Evolutionary conservation across 2,888 invertebrate species (phyloP), one percentile per base, ranked within the genome.

Genomic region (Leptura quadrifasciata): DNA sequence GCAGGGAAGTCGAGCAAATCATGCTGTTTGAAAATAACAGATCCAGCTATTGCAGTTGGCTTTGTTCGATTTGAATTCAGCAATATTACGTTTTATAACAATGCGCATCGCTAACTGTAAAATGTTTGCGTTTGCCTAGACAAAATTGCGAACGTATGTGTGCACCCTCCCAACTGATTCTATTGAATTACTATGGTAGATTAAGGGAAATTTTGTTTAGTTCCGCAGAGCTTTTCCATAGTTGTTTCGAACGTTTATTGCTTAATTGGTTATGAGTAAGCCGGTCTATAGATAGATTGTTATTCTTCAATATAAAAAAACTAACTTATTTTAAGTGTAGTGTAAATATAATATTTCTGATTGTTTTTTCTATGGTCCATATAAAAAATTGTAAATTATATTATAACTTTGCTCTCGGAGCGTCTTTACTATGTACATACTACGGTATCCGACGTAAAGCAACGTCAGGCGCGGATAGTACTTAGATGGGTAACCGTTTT

Each of bases 1-100:
- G 35, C 18, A 24, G 21, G 52, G 65, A 65, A 65, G 54, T 52
- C 17, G 70, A 70, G 70, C 70, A 58, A 74, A 74, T 74, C 60
- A 69, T 69, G 27, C 68, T 65, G 75, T 75, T n/a, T 73, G 75
- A 78, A 78, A 80, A 82, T 79, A 82, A 81, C 79, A 82, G 79
- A 80, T 79, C 80, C 79, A 69, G 76, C 76, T 70, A 80, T 80
- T 81, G 80, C 78, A 75, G 75, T 68, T 70, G 76, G 79, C 81
- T 80, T 81, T 82, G 81, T 82, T 80, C 81, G 76, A 77, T 81
- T 80, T 77, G 76, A 79, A 79, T 79, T 75, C 80, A 71, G 74
- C 76, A 76, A 77, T 79, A 78, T 77, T 77, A 74, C 75, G 79
- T 81, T 80, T 80, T 78, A 78, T 20, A 63, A 63, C 72, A 64